Conservation (phyloP, 2,797 vertebrate species). For the Takifugu rubripes region DNA sequence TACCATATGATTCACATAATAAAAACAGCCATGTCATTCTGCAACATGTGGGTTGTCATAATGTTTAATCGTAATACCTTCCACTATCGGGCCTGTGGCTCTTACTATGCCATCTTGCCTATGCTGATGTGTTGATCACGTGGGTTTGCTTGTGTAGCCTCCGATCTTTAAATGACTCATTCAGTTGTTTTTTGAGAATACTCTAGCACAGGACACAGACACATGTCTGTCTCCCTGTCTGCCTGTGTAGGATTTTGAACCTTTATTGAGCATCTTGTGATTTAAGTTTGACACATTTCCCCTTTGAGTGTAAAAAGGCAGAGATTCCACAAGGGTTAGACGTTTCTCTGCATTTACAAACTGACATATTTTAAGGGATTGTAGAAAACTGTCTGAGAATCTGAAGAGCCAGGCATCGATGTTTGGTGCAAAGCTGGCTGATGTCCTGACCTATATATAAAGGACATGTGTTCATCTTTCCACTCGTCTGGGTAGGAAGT, state of each 20-base stretch:
- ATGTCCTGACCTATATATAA: slow-evolving; percentile 13
- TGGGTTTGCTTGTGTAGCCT: slow-evolving; percentile 28
- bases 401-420: background rate
- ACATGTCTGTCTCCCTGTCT: slow-evolving; percentile 13
- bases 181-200: slow-evolving; percentile 42
- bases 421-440: slow-evolving; percentile 5
- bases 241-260: slow-evolving; percentile 18
- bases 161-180: slow-evolving; percentile 53
- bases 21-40: slow-evolving; percentile 29
- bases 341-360: no score
- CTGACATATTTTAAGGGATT: no score
- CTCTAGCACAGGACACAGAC: slow-evolving; percentile 28
- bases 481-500: slow-evolving; percentile 30
- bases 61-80: slow-evolving; percentile 33
- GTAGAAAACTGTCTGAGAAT: no score
- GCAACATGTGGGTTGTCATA: slow-evolving; percentile 23
- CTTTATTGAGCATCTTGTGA: background rate
- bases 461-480: slow-evolving; percentile 35
- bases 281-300: slow-evolving; percentile 2
- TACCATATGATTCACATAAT: slow-evolving; percentile 36
- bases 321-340: no score
- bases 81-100: slow-evolving; percentile 23
- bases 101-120: slow-evolving; percentile 19
- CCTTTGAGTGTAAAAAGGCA: background rate
- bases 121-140: slow-evolving; percentile 43